phyloP scores from a whole-genome alignment of 2,113 vertebrate genomes.

The Phrynosoma platyrhinos region DNA sequence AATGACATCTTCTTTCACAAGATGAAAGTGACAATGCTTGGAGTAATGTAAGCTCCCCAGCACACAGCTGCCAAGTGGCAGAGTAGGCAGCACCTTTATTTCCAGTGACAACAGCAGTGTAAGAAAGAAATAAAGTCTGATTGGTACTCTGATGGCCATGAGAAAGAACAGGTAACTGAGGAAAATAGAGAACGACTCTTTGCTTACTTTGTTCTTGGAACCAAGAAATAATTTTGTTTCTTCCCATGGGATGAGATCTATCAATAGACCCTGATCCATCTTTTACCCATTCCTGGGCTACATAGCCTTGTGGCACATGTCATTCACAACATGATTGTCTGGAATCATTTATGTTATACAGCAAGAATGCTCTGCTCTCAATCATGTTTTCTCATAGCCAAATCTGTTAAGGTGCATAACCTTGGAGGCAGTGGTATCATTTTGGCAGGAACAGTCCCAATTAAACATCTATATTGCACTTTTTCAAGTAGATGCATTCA shows the following conservation, averaged over 20 bases:
- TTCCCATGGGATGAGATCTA: too few relatives aligned
- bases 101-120: neutral
- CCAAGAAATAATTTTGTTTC: too few relatives aligned
- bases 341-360: too few relatives aligned
- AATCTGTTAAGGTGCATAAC: neutral
- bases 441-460: too few relatives aligned
- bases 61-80: neutral
- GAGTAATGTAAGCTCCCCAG: conserved; percentile 5
- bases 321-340: too few relatives aligned
- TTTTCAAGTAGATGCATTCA: too few relatives aligned
- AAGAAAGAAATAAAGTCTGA: neutral
- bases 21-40: neutral
- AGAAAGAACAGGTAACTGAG: neutral
- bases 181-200: neutral
- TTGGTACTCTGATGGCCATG: rapidly evolving
- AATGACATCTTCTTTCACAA: neutral
- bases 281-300: too few relatives aligned
- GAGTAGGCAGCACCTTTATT: neutral
- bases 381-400: neutral
- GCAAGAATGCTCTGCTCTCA: too few relatives aligned
- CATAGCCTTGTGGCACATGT: too few relatives aligned
- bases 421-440: neutral
- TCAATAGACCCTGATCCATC: too few relatives aligned
- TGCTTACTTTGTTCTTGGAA: neutral
- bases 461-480: too few relatives aligned